Percentiles rank a stretch among this genome's conserved stretches.
phyloP scores from a whole-genome alignment of 2,113 vertebrate species.

The Cepphus grylle region DNA sequence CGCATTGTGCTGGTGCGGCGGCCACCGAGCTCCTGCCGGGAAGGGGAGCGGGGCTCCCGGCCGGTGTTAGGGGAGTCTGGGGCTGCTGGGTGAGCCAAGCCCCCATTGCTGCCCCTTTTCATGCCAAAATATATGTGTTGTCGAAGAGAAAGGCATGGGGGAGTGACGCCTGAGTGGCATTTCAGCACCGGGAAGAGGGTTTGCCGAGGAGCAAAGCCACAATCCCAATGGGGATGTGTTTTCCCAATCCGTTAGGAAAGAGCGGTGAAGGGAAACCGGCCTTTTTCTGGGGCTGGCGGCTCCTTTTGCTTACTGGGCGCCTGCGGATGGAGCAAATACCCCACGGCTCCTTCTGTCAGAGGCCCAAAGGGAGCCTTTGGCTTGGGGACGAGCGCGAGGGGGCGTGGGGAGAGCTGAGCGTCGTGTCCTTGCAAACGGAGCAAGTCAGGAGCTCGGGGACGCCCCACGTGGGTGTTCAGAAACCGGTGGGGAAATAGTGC shows the following conservation, averaged over 20 bases:
- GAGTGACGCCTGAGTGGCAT: accelerated
- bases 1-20: accelerated
- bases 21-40: accelerated
- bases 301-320: not conserved
- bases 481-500: not conserved
- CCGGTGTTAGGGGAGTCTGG: not conserved
- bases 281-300: not conserved
- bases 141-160: not conserved
- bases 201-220: not conserved
- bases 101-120: accelerated
- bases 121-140: not conserved
- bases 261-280: accelerated
- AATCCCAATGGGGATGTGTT: accelerated
- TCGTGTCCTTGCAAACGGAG: not conserved
- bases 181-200: not conserved
- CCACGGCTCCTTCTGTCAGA: no score
- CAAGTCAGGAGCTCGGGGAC: not conserved
- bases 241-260: not conserved
- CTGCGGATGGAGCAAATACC: not conserved
- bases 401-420: not conserved
- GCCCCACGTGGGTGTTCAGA: not conserved
- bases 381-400: accelerated
- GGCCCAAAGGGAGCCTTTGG: not conserved
- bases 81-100: not conserved
- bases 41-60: accelerated